phyloP scores from a whole-genome alignment of 2,888 invertebrate species.

The Scaptomyza cyrtandrae region DNA sequence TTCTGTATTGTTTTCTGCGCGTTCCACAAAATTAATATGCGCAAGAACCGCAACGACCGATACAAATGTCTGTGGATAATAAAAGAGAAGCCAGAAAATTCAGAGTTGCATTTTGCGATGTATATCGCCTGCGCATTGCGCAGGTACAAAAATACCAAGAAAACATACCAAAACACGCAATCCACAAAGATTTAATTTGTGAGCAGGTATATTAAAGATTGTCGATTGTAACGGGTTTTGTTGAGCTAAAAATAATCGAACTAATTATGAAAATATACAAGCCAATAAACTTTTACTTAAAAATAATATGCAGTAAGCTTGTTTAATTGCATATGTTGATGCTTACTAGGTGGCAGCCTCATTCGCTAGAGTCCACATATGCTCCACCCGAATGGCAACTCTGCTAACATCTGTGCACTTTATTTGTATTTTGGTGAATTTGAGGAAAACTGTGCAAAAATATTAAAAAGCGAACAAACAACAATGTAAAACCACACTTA shows the following conservation, averaged over 20 bases:
- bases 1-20: constrained; percentile 57
- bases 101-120: constrained; percentile 32
- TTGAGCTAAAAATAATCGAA: too few species aligned
- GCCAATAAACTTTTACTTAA: too few species aligned
- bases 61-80: constrained; percentile 52
- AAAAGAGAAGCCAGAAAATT: constrained; percentile 47
- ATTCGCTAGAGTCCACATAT: constrained; percentile 3
- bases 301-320: too few species aligned
- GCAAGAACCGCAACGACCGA: constrained; percentile 53
- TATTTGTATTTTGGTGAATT: constrained; percentile 51
- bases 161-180: constrained; percentile 3
- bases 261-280: too few species aligned
- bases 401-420: constrained; percentile 49
- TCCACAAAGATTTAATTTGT: constrained; percentile 5
- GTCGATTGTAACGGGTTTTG: neutral
- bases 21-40: constrained; percentile 56
- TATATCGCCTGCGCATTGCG: constrained; percentile 1
- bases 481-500: constrained; percentile 41
- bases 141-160: neutral
- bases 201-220: neutral
- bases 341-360: neutral
- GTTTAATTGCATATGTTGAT: neutral
- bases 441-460: constrained; percentile 31
- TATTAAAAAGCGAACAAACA: constrained; percentile 4
- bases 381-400: constrained; percentile 38